Percentiles rank a stretch among this genome's conserved stretches.
These are phyloP conservation scores for Sardinella longiceps DNA, from an alignment of 2,797 vertebrate genomes.

Conservation along the genomic window DNA sequence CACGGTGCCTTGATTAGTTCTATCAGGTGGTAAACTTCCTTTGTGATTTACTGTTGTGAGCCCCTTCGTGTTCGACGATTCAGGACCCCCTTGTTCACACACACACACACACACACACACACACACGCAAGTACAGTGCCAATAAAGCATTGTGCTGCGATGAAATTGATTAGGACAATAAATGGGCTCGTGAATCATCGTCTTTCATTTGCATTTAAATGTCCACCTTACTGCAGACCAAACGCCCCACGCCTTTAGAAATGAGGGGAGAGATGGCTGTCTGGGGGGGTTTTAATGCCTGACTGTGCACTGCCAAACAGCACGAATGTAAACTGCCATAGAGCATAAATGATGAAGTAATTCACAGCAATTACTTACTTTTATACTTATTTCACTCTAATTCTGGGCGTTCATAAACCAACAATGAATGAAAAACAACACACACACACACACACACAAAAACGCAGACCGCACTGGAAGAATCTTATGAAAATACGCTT, in stretches of 20 bases:
- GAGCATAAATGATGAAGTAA: slow-evolving; percentile 26
- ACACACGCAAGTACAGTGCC: slow-evolving; percentile 21
- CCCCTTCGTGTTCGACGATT: slow-evolving; percentile 49
- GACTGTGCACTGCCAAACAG: slow-evolving; percentile 11
- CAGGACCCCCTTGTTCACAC: slow-evolving; percentile 51
- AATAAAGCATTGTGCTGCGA: slow-evolving; percentile 63
- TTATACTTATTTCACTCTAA: slow-evolving; percentile 4
- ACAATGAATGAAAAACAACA: neutral
- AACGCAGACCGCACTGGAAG: neutral
- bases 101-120: neutral
- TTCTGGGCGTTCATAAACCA: neutral
- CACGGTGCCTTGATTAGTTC: slow-evolving; percentile 58
- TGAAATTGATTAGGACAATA: slow-evolving; percentile 62
- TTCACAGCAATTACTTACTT: slow-evolving; percentile 12
- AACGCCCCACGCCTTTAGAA: slow-evolving; percentile 27
- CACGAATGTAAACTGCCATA: slow-evolving; percentile 10
- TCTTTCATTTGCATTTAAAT: slow-evolving; percentile 71
- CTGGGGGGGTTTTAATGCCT: slow-evolving; percentile 4
- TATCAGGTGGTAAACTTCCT: slow-evolving; percentile 58
- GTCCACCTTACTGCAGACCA: slow-evolving; percentile 47
- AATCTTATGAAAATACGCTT: neutral
- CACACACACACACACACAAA: too few relatives aligned
- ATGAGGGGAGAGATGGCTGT: neutral
- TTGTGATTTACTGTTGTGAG: slow-evolving; percentile 59
- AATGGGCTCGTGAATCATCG: slow-evolving; percentile 63